Percentiles rank a stretch among this genome's conserved stretches.
Conservation (phyloP, 2,888 invertebrate species). For the Drosophila robusta region DNA sequence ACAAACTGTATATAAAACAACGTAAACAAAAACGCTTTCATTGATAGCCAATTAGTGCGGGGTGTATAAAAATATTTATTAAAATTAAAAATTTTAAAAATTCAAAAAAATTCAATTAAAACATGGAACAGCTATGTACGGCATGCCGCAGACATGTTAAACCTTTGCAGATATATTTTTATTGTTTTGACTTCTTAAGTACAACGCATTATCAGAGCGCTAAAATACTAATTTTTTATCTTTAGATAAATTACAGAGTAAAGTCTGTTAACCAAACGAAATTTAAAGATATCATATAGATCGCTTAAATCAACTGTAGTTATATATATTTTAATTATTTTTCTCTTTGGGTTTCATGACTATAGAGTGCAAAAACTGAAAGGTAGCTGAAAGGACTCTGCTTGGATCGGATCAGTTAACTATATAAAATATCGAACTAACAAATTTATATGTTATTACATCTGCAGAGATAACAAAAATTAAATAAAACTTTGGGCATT, state of each 20-base stretch:
- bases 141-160: constrained; percentile 20
- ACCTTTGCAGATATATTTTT: constrained; percentile 35
- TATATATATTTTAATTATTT: no score
- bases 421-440: not conserved
- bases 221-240: no score
- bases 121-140: constrained; percentile 33
- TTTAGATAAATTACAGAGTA: no score
- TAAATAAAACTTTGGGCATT: constrained; percentile 31
- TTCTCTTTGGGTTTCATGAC: no score
- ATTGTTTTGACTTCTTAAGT: no score
- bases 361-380: no score
- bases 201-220: no score
- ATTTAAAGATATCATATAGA: no score
- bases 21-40: constrained; percentile 41
- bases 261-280: no score
- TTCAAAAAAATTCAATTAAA: constrained; percentile 19
- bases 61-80: constrained; percentile 68
- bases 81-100: constrained; percentile 34
- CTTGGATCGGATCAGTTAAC: not conserved
- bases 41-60: constrained; percentile 72
- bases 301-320: no score
- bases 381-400: no score
- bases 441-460: not conserved
- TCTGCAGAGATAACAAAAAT: constrained; percentile 34
- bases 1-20: constrained; percentile 22